Evolutionary conservation across 2,113 vertebrate species (phyloP).

Genomic region (Phrynocephalus versicolor): DNA sequence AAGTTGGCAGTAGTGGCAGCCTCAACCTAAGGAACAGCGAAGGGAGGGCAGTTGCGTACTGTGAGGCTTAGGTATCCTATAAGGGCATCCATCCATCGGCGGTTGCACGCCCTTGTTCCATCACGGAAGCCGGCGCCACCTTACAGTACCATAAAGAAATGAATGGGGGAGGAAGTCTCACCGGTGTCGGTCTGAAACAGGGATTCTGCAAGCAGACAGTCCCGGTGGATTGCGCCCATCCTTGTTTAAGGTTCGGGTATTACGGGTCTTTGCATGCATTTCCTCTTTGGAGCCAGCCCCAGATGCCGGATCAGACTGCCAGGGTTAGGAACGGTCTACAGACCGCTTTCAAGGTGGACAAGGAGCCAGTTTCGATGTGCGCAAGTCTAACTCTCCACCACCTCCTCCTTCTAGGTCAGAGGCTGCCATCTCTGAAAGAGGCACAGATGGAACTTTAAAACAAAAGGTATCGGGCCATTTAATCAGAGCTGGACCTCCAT

Average conservation of each 20-base stretch:
- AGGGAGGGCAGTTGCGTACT: neutral
- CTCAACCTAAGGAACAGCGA: neutral
- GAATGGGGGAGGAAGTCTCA: neutral
- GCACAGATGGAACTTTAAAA: neutral
- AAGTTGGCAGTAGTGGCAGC: neutral
- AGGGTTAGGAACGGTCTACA: neutral
- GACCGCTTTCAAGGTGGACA: no score
- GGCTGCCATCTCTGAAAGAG: slow-evolving; percentile 12
- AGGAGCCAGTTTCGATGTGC: neutral
- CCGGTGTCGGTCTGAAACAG: neutral
- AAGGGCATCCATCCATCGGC: no score
- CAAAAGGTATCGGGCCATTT: neutral
- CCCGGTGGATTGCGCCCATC: no score
- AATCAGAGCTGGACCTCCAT: neutral
- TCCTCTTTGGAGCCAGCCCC: slow-evolving; percentile 18
- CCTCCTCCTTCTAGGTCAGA: slow-evolving; percentile 17
- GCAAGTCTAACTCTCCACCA: neutral
- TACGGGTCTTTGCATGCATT: neutral
- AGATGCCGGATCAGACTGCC: neutral
- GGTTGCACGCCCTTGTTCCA: neutral
- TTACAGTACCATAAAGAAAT: neutral
- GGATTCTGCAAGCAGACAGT: neutral
- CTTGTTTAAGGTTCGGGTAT: no score
- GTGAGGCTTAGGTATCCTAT: neutral
- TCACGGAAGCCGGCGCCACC: neutral